Evolutionary conservation across 2,888 invertebrate genomes (phyloP), one percentile per base, ranked within the genome.

Genomic region (Lithophane semibrunnea): DNA sequence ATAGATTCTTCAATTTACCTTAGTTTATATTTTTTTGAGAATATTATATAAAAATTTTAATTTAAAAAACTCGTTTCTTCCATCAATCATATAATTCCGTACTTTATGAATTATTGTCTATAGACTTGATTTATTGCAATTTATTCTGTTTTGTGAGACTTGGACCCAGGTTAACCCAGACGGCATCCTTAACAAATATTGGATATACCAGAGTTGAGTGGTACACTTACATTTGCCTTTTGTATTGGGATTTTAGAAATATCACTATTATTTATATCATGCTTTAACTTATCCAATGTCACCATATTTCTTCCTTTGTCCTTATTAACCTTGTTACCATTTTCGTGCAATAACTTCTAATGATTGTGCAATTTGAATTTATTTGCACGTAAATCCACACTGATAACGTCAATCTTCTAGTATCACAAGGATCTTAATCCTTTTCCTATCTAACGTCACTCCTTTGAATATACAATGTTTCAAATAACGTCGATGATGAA

Each of bases 351-450:
- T 63, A 21, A 29, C 21, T 63, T 63, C 24, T 47, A 47, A 60
- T 70, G 56, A 49, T 82, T 75, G 70, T 75, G 82, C 83, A 86
- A 82, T 82, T 70, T 65, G 54, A 61, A 49, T 52, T 54, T 18
- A 47, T 60, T 83, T n/a, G 42, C 52, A 37, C 71, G n/a, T 44
- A 49, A 37, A 75, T 37, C 21, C 16, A 21, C 13, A 37, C 16
- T 54, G 65, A 83, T 83, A 66, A 61, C 77, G 54, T n/a, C 65
- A 66, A 65, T 83, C 58, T 69, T 49, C 0, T 65, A 29, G 44
- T 83, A 79, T 80, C 56, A 67, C 24, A 49, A 64, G 73, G 56
- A 80, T 73, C 61, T 58, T 24, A 64, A 64, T 81, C n/a, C 47
- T 70, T 79, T 49, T 61, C 13, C 12, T 63, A 80, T 79, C 44